Evolutionary conservation across 2,113 vertebrate genomes (phyloP).

Genomic region (Cyprinus carpio): DNA sequence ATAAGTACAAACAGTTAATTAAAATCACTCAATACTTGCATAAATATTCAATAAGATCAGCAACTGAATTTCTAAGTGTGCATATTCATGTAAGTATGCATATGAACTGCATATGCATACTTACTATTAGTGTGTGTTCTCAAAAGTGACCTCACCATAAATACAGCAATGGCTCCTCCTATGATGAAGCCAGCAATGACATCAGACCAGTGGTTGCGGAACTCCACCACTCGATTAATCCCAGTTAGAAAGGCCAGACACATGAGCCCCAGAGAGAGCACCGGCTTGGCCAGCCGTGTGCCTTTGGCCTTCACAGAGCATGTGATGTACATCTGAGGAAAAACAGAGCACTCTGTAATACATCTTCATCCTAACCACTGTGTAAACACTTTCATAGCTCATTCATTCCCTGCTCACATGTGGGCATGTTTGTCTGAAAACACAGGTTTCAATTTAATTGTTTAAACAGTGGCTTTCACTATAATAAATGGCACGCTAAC

Average conservation of each 20-base stretch:
- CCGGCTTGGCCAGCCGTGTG: slow-evolving; percentile 86
- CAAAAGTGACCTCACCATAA: slow-evolving; percentile 79
- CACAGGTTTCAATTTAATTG: neutral
- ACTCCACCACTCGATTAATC: slow-evolving; percentile 85
- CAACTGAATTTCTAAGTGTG: neutral
- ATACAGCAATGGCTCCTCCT: slow-evolving; percentile 83
- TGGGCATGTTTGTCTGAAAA: neutral
- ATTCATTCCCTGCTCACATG: slow-evolving; percentile 3
- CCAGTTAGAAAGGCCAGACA: slow-evolving; percentile 86
- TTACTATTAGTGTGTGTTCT: neutral
- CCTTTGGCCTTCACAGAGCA: slow-evolving; percentile 86
- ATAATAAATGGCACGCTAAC: neutral
- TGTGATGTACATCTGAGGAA: slow-evolving; percentile 88
- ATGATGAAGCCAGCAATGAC: slow-evolving; percentile 87
- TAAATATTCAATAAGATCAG: neutral
- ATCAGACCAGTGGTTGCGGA: slow-evolving; percentile 90
- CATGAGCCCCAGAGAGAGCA: slow-evolving; percentile 83
- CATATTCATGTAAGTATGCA: neutral
- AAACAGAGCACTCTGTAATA: slow-evolving; percentile 35
- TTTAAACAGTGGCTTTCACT: neutral
- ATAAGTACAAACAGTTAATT: neutral
- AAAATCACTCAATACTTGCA: neutral
- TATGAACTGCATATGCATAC: neutral
- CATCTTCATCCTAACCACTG: slow-evolving; percentile 20
- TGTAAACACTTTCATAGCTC: neutral